Evolutionary conservation across 2,797 vertebrate species (phyloP).

Genomic region (Peromyscus nudipes): DNA sequence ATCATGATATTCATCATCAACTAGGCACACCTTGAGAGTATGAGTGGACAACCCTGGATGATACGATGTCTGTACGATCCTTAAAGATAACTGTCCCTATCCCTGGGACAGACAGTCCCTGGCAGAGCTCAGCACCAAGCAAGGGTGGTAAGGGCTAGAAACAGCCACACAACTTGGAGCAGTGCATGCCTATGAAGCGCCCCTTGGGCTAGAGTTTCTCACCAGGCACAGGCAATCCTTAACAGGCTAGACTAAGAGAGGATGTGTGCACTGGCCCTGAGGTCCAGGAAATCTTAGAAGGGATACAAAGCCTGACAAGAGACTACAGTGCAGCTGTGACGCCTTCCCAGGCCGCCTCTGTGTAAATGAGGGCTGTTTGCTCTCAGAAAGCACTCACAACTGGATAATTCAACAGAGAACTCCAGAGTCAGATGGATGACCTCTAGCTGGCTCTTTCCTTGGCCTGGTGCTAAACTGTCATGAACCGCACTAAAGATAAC

Average conservation of each 20-base stretch:
- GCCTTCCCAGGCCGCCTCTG: fast-evolving
- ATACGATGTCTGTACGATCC: background rate
- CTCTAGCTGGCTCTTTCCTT: constrained; percentile 74
- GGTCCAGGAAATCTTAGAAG: background rate
- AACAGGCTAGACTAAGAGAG: background rate
- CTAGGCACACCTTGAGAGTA: too few species aligned
- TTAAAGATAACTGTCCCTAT: background rate
- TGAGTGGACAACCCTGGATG: too few species aligned
- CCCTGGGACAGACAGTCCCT: background rate
- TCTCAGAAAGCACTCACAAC: background rate
- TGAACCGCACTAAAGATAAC: background rate
- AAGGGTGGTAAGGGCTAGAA: background rate
- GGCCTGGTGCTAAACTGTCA: constrained; percentile 67
- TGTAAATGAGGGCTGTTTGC: background rate
- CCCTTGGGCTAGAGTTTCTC: background rate
- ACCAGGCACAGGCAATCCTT: background rate
- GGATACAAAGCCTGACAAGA: background rate
- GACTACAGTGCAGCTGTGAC: too few species aligned
- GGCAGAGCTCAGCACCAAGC: background rate
- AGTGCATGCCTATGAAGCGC: background rate
- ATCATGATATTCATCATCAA: too few species aligned
- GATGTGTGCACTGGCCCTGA: background rate
- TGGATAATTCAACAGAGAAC: constrained; percentile 74
- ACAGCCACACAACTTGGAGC: background rate
- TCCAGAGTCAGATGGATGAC: constrained; percentile 63